Evolutionary conservation across 2,113 vertebrate genomes (phyloP).

Genomic region (Pithys albifrons): DNA sequence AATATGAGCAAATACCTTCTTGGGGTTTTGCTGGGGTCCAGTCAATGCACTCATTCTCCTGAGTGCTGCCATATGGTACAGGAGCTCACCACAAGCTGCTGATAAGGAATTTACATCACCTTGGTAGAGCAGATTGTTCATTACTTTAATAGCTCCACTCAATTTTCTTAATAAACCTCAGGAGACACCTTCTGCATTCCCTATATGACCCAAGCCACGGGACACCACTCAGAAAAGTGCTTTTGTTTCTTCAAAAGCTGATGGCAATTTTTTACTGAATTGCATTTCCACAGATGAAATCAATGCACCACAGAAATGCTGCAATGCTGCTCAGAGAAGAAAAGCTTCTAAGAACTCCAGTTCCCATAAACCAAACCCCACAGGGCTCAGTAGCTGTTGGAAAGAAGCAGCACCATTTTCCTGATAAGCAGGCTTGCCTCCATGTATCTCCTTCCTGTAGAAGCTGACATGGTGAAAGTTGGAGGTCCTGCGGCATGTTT

Average conservation of each 20-base stretch:
- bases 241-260: not conserved
- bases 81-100: not conserved
- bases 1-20: not conserved
- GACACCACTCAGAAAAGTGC: not conserved
- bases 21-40: not conserved
- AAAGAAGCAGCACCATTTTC: not conserved
- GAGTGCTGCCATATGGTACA: not conserved
- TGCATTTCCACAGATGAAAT: not conserved
- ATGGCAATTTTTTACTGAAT: not conserved
- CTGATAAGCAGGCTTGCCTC: not conserved
- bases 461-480: not conserved
- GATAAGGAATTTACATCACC: not conserved
- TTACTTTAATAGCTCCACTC: not conserved
- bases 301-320: not conserved
- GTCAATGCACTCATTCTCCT: not conserved
- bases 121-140: not conserved
- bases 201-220: not conserved
- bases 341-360: not conserved
- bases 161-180: conserved; percentile 16
- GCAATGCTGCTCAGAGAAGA: not conserved
- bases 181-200: not conserved
- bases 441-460: not conserved
- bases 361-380: not conserved
- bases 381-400: not conserved
- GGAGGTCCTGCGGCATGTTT: not conserved